Base-by-base conservation (phyloP, 2,888 invertebrate genomes). In the Acheta domesticus region DNA sequence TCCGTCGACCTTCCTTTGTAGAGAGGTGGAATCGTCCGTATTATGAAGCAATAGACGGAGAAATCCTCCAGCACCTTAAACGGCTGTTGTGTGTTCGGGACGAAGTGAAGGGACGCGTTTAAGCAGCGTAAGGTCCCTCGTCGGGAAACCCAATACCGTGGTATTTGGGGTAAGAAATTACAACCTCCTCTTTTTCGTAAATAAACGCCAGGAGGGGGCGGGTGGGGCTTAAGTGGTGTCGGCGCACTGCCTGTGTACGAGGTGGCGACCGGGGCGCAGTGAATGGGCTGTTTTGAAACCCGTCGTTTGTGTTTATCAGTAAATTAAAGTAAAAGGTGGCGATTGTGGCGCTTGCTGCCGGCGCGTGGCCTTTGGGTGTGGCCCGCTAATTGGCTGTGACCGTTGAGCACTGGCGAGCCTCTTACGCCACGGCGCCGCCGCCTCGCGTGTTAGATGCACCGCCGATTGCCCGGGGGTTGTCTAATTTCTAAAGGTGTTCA, bases 1-100 rank as follows among this genome's bases (percentile, higher is more conserved):
- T 62, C 62, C n/a, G 14, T 62, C 62, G 62, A n/a, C n/a, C 62
- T 62, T n/a, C 62, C 62, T 62, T 62, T 62, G 62, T 62, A n/a
- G 62, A 62, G 62, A 62, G 14, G 12, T 5, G 62, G 62, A 62
- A 62, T 62, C 62, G 62, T 62, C 62, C n/a, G 62, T 62, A 62
- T 62, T 62, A 62, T 62, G 62, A 62, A 62, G 62, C 62, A 62
- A 62, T 62, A n/a, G 16, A 16, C 36, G n/a, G 62, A 62, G 62
- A 62, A 62, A 62, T 62, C 62, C 62, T 62, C 62, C 62, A n/a
- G n/a, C 62, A 62, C 62, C 62, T 62, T 62, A 62, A 62, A 62
- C n/a, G 62, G 62, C n/a, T 62, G 62, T 62, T 62, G 14, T 62
- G 62, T 62, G 62, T 62, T 62, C 62, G 16, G 14, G n/a, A 11